These are phyloP conservation scores for Haemorhous mexicanus DNA, from an alignment of 2,113 vertebrate species.

Conservation along the genomic window DNA sequence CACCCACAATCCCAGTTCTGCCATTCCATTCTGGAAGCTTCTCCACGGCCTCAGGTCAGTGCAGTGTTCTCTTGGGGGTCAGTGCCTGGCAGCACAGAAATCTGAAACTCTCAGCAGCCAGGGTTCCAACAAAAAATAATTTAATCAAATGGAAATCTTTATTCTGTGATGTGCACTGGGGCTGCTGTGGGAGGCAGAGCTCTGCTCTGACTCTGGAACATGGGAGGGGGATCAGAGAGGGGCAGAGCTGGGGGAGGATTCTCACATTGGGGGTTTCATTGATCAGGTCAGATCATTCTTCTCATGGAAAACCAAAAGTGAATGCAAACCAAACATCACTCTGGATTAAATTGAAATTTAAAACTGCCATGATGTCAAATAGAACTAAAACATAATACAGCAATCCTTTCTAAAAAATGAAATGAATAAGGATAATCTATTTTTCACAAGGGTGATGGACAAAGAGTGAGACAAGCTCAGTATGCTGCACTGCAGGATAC, in stretches of 20 bases:
- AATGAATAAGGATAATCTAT: neutral
- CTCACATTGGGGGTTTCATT: fast-evolving
- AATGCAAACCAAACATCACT: neutral
- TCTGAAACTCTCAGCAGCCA: neutral
- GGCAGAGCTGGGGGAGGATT: neutral
- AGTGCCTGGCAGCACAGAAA: neutral
- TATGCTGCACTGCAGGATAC: neutral
- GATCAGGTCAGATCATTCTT: neutral
- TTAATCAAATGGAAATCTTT: neutral
- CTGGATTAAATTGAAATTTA: too few relatives aligned
- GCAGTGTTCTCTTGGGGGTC: neutral
- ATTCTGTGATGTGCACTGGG: neutral
- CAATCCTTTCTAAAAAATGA: too few relatives aligned
- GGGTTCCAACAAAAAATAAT: neutral
- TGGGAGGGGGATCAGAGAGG: fast-evolving
- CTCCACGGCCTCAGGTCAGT: neutral
- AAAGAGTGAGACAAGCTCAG: neutral
- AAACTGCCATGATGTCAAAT: too few relatives aligned
- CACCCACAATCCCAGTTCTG: neutral
- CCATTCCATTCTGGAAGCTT: neutral
- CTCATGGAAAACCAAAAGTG: neutral
- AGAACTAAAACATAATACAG: too few relatives aligned
- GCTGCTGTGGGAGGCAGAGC: neutral
- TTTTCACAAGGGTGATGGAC: neutral
- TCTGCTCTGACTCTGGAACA: neutral